Percentiles rank a stretch among this genome's conserved stretches.
Evolutionary conservation across 1,140 invertebrate species (phyloP).

Genomic region (Lepidotrigona ventralis): DNA sequence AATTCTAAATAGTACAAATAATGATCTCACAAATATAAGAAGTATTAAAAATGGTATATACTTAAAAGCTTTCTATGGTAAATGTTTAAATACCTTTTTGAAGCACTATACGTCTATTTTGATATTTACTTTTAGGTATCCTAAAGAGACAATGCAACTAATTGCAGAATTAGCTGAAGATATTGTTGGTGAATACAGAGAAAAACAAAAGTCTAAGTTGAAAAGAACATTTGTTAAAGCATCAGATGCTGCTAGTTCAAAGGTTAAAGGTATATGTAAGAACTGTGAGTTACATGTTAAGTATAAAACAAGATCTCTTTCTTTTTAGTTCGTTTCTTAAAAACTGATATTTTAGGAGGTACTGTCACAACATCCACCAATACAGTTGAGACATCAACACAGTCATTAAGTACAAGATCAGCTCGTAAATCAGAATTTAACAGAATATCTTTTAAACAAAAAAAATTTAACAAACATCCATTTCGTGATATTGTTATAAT

Average conservation of each 20-base stretch:
- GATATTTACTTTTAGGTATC: constrained; percentile 83
- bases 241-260: constrained; percentile 88
- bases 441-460: constrained; percentile 13
- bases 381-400: background rate
- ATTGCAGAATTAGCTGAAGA: constrained; percentile 87
- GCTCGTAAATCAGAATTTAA: background rate
- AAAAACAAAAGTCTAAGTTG: constrained; percentile 84
- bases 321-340: background rate
- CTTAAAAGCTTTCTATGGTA: no score
- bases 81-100: background rate
- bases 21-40: no score
- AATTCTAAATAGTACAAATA: no score
- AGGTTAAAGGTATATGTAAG: constrained; percentile 83
- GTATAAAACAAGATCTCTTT: background rate
- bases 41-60: no score
- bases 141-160: constrained; percentile 87
- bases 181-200: constrained; percentile 84
- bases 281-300: constrained; percentile 76
- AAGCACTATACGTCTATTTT: background rate
- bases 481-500: constrained; percentile 71
- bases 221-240: constrained; percentile 89
- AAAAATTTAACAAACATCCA: constrained; percentile 34
- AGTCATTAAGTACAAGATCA: background rate
- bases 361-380: background rate
- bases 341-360: constrained; percentile 16